These are phyloP conservation scores for Heteractis magnifica DNA, from an alignment of 92 coral and sea anemone genomes.

Conservation along the genomic window DNA sequence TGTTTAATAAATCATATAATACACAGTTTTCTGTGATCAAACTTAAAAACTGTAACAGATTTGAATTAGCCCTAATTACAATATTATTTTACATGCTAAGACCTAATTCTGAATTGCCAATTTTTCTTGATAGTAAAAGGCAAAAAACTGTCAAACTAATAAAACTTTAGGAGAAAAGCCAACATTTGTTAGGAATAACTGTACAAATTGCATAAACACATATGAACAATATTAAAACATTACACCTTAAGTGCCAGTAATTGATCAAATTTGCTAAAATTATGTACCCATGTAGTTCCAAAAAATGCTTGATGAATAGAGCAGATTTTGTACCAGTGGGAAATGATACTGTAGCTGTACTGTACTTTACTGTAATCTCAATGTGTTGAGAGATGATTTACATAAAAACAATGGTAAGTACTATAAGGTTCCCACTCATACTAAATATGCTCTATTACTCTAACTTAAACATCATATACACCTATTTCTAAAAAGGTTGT, in stretches of 20 bases:
- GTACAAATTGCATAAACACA: background rate
- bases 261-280: background rate
- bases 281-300: background rate
- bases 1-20: background rate
- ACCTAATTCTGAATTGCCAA: too few species aligned
- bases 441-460: too few species aligned
- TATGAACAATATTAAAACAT: background rate
- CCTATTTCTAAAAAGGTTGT: too few species aligned
- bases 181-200: slow-evolving; percentile 3
- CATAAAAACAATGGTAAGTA: too few species aligned
- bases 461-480: too few species aligned
- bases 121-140: background rate
- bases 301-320: too few species aligned
- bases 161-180: background rate
- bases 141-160: background rate
- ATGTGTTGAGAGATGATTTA: too few species aligned
- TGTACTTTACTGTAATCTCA: too few species aligned
- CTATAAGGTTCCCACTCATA: too few species aligned
- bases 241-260: background rate
- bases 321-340: too few species aligned
- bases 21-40: background rate
- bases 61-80: background rate
- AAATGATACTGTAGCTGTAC: too few species aligned
- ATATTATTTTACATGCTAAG: background rate
- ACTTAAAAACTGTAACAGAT: too few species aligned